Conservation (phyloP, 2,797 vertebrate species). For the Australoheros facetus region DNA sequence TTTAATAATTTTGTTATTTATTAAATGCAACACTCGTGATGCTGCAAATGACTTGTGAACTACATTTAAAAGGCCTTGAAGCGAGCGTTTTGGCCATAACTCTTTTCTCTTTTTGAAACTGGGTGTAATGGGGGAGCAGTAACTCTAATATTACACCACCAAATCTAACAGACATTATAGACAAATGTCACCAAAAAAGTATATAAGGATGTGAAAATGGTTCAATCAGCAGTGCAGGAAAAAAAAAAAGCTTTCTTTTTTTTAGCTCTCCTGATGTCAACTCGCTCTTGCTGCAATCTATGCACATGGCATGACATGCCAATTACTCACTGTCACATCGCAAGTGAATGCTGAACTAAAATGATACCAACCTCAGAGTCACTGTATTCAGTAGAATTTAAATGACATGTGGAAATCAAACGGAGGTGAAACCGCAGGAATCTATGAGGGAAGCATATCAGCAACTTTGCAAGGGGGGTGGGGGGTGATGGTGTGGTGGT, state of each 20-base stretch:
- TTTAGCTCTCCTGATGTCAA: conserved; percentile 27
- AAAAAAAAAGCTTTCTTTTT: conserved; percentile 17
- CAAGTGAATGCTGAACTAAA: conserved; percentile 53
- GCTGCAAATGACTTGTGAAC: background rate
- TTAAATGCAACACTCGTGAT: background rate
- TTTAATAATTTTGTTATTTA: no score
- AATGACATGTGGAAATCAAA: conserved; percentile 61
- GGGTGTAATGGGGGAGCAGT: no score
- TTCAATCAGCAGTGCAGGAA: conserved; percentile 18
- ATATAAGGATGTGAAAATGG: background rate
- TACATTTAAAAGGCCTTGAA: background rate
- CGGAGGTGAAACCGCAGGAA: conserved; percentile 36
- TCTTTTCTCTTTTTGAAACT: background rate
- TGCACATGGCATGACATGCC: conserved; percentile 32
- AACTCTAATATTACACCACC: background rate
- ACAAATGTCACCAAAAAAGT: background rate
- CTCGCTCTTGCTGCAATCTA: conserved; percentile 25
- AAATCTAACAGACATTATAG: background rate
- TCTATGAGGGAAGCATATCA: conserved; percentile 44
- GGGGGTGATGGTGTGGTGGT: conserved; percentile 6
- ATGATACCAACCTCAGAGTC: conserved; percentile 39
- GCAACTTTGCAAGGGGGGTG: conserved; percentile 37
- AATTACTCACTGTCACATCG: conserved; percentile 58
- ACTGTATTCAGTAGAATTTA: conserved; percentile 42
- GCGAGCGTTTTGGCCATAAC: background rate